Base-by-base conservation (phyloP, 2,888 invertebrate genomes). In the Syritta pipiens region DNA sequence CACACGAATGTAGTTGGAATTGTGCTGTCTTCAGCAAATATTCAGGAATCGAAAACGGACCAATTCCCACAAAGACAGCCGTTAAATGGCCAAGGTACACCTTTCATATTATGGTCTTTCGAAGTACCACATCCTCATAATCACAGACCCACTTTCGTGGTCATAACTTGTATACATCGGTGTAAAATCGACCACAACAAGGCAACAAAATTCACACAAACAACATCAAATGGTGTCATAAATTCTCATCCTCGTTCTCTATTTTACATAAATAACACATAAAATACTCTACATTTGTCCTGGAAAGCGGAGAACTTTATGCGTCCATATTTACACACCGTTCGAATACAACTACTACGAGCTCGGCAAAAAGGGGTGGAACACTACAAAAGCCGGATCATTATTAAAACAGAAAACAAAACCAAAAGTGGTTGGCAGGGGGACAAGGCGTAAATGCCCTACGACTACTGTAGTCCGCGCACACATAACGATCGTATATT, bases 181-280 rank as follows among this genome's bases (percentile, higher is more conserved):
- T 68, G 68, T 75, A 75, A 62, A 75, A 55, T 69, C 75, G 60
- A 69, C 75, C 55, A 42, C 69, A 74, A 75, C 55, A 69, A 69
- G 69, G 35, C 69, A 67, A 51, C 48, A 24, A 55, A 76, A 57
- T 69, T 62, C 55, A 69, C 49, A 57, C 62, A 69, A 75, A 68
- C 62, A 76, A 55, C 60, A 62, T 69, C 48, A 68, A 69, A 62
- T 69, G 55, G 62, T 49, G 55, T 55, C 69, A 62, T 76, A 76
- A 76, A 69, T 76, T 76, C 42, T 69, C 55, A 69, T 75, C 53
- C 62, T 42, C 62, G 75, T 75, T 28, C 76, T 63, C 71, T 48
- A 71, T 77, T 77, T 71, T 71, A 59, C 76, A 71, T 77, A 71
- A 77, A 77, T 51, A 71, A 65, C 49, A 51, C 76, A 77, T 71